Evolutionary conservation across 2,797 vertebrate species (phyloP).

Genomic region (Characodon lateralis): DNA sequence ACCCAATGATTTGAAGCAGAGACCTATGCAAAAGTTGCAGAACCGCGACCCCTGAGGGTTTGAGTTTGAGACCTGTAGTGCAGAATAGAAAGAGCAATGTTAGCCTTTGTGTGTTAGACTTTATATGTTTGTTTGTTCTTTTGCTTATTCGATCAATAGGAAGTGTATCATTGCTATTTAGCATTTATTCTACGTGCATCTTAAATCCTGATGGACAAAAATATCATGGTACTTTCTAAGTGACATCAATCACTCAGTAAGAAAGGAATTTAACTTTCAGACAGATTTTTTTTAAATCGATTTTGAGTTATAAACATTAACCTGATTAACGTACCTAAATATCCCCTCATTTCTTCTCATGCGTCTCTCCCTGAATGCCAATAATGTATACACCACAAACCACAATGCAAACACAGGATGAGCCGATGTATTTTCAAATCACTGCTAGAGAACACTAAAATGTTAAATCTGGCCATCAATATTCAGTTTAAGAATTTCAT

Average conservation of each 20-base stretch:
- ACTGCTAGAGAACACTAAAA: neutral
- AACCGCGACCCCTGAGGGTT: neutral
- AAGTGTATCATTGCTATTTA: neutral
- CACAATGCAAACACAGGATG: neutral
- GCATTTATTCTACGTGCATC: neutral
- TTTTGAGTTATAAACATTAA: neutral
- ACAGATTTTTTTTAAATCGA: neutral
- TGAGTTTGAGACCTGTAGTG: neutral
- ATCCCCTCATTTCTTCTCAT: neutral
- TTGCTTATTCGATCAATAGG: neutral
- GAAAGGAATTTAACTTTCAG: too few species aligned
- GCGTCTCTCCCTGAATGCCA: neutral
- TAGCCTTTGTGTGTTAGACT: neutral
- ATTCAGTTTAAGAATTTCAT: slow-evolving; percentile 15
- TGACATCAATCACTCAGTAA: neutral
- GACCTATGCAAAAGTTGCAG: neutral
- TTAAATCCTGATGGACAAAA: neutral
- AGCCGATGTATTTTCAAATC: neutral
- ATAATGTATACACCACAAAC: neutral
- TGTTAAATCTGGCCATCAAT: slow-evolving; percentile 22
- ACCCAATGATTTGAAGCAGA: neutral
- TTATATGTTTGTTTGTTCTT: neutral
- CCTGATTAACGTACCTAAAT: neutral
- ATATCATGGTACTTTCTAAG: neutral
- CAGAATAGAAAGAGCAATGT: neutral